Evolutionary conservation across 2,888 invertebrate genomes (phyloP).

Genomic region (Trichacis sp.): DNA sequence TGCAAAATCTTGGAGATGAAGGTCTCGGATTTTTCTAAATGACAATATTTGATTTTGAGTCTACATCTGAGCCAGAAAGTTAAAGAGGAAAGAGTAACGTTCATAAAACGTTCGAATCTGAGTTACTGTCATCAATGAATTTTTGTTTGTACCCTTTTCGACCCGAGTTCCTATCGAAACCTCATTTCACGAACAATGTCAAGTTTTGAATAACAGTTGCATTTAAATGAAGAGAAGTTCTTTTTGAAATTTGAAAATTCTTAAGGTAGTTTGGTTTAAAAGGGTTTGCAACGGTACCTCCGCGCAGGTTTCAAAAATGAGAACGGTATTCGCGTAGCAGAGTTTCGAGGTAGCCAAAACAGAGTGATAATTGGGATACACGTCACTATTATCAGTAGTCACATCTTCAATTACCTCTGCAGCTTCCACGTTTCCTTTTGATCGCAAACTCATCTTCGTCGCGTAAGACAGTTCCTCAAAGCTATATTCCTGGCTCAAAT

Average conservation of each 20-base stretch:
- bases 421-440: neutral
- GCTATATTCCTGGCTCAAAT: neutral
- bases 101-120: constrained; percentile 7
- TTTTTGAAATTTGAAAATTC: constrained; percentile 3
- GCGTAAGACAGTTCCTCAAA: neutral
- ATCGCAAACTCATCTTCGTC: neutral
- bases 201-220: constrained; percentile 6
- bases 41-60: neutral
- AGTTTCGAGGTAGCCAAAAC: constrained; percentile 36
- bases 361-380: neutral
- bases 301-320: constrained; percentile 38
- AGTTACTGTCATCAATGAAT: no score
- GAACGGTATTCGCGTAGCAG: constrained; percentile 31
- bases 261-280: constrained; percentile 30
- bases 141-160: no score
- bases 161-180: no score
- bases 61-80: neutral
- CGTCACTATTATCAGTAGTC: neutral
- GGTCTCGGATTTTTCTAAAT: no score
- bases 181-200: no score
- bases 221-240: neutral
- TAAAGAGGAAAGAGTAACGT: constrained; percentile 17
- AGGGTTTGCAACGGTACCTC: constrained; percentile 41
- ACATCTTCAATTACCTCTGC: neutral
- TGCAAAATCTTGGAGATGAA: constrained; percentile 5